phyloP scores from a whole-genome alignment of 2,888 invertebrate genomes.

The Argyresthia albistria region DNA sequence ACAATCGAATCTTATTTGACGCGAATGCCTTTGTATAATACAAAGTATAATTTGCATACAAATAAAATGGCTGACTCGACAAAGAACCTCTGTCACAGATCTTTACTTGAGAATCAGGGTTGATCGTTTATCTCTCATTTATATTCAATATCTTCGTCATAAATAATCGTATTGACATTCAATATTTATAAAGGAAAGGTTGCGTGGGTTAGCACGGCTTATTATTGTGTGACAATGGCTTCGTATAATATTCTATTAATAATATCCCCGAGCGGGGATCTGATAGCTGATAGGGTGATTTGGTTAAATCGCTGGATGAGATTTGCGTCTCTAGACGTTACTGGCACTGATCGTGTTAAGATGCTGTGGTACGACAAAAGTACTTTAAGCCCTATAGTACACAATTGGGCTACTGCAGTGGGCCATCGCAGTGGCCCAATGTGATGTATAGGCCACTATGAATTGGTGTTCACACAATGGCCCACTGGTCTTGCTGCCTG shows the following conservation, averaged over 20 bases:
- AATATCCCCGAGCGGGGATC: constrained; percentile 16
- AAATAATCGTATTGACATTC: constrained; percentile 63
- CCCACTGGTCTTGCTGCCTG: no score
- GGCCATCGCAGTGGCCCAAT: no score
- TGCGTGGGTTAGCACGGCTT: constrained; percentile 43
- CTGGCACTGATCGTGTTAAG: no score
- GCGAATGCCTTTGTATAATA: constrained; percentile 31
- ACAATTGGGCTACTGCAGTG: no score
- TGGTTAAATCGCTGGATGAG: neutral
- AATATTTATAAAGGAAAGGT: constrained; percentile 65
- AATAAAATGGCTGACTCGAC: constrained; percentile 64
- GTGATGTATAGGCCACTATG: no score
- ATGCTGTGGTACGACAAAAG: no score
- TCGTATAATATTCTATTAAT: constrained; percentile 36
- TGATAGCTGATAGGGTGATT: constrained; percentile 2
- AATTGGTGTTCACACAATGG: no score
- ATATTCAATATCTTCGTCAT: constrained; percentile 62
- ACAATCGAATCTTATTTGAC: constrained; percentile 27
- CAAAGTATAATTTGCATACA: constrained; percentile 53
- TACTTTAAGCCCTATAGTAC: no score
- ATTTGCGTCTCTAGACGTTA: no score
- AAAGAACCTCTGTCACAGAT: constrained; percentile 57
- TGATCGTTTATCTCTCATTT: constrained; percentile 63
- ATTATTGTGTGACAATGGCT: constrained; percentile 28
- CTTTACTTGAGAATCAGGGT: constrained; percentile 49